phyloP scores from a whole-genome alignment of 2,888 invertebrate genomes.

The Petrophora chlorosata region DNA sequence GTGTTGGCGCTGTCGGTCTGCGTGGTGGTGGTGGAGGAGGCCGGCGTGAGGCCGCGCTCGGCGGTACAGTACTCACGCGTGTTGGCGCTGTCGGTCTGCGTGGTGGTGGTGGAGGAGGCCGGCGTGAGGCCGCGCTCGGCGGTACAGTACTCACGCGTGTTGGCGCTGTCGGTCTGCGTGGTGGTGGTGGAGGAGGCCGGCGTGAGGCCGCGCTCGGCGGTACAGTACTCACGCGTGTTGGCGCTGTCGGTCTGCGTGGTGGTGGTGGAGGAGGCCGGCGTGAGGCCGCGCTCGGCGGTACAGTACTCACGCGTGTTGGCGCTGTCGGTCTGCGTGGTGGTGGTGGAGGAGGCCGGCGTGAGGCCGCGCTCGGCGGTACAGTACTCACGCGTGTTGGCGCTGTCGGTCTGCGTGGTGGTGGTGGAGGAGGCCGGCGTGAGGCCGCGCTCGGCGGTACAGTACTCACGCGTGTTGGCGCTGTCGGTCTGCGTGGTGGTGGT shows the following conservation, averaged over 20 bases:
- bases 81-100: background rate
- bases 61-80: no score
- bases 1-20: background rate
- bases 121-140: no score
- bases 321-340: background rate
- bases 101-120: background rate
- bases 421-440: no score
- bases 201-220: conserved; percentile 14
- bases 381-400: background rate
- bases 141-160: conserved; percentile 29
- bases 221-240: no score
- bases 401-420: background rate
- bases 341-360: no score
- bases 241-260: background rate
- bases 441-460: no score
- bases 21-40: conserved; percentile 3
- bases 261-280: no score
- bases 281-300: no score
- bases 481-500: background rate
- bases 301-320: background rate
- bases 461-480: background rate
- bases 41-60: conserved; percentile 10
- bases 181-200: conserved; percentile 1
- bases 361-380: no score
- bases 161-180: background rate